phyloP scores from a whole-genome alignment of 2,113 vertebrate genomes.

The Craseonycteris thonglongyai region DNA sequence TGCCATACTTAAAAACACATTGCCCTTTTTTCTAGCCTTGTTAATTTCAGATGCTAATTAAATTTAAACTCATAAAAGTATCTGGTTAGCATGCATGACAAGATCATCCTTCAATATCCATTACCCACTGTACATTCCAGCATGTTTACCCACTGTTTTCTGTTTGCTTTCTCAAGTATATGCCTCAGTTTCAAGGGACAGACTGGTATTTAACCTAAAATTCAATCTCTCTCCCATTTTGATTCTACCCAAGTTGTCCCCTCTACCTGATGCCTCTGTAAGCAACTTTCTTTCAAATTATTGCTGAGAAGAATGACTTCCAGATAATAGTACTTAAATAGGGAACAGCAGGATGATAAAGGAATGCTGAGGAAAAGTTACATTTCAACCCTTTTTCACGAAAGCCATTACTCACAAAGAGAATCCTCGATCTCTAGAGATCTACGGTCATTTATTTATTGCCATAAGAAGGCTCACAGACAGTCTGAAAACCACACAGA shows the following conservation, averaged over 20 bases:
- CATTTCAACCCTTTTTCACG: conserved; percentile 37
- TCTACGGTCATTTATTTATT: conserved; percentile 9
- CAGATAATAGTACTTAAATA: conserved; percentile 62
- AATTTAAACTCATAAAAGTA: conserved; percentile 81
- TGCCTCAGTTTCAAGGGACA: conserved; percentile 70
- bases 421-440: conserved; percentile 30
- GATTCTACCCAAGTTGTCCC: conserved; percentile 57
- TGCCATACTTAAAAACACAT: conserved; percentile 80
- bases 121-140: conserved; percentile 75
- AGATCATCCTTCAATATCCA: conserved; percentile 76
- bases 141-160: conserved; percentile 74
- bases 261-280: conserved; percentile 64
- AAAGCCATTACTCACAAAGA: conserved; percentile 9
- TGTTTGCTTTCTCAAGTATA: conserved; percentile 72
- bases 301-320: conserved; percentile 62
- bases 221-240: conserved; percentile 62
- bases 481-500: not conserved
- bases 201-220: conserved; percentile 67
- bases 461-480: conserved; percentile 26
- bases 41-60: conserved; percentile 84
- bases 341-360: conserved; percentile 55
- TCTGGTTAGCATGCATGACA: conserved; percentile 80
- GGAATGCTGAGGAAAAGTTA: conserved; percentile 37
- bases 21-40: conserved; percentile 81
- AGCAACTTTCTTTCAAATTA: conserved; percentile 72